Evolutionary conservation across 2,113 vertebrate genomes (phyloP).

Genomic region (Gallinago media): DNA sequence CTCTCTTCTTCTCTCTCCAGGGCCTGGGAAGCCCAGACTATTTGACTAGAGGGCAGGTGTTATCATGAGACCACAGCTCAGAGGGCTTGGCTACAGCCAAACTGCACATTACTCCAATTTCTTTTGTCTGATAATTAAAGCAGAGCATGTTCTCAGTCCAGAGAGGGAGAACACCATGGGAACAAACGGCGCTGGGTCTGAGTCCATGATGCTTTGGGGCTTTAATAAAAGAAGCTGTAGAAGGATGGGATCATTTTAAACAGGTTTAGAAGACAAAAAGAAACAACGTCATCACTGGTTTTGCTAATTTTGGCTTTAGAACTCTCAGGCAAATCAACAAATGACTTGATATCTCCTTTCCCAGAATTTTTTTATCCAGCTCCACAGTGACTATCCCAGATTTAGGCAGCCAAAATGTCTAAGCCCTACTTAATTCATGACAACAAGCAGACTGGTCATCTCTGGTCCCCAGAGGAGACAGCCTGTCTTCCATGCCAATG

Average conservation of each 20-base stretch:
- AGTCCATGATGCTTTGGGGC: accelerated
- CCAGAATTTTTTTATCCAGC: not conserved
- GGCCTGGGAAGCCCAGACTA: not conserved
- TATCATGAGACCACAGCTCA: not conserved
- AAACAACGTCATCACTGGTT: not conserved
- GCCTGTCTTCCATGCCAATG: not conserved
- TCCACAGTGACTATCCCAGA: not conserved
- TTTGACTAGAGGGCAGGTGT: not conserved
- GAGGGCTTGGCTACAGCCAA: not conserved
- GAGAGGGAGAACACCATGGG: not conserved
- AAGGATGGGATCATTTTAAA: not conserved
- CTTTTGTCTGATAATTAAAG: not conserved
- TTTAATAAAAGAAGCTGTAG: not conserved
- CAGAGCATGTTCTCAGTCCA: not conserved
- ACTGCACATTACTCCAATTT: not conserved
- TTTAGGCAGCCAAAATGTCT: not conserved
- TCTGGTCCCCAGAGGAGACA: not conserved
- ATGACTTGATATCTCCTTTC: not conserved
- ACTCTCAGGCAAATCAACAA: not conserved
- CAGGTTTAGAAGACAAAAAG: not conserved
- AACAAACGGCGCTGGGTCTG: not conserved
- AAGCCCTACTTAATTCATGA: not conserved
- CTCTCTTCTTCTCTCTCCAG: not conserved
- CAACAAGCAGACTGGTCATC: not conserved
- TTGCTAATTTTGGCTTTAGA: not conserved